These are phyloP conservation scores for Myotis yumanensis DNA, from an alignment of 2,113 vertebrate species.

Conservation along the genomic window DNA sequence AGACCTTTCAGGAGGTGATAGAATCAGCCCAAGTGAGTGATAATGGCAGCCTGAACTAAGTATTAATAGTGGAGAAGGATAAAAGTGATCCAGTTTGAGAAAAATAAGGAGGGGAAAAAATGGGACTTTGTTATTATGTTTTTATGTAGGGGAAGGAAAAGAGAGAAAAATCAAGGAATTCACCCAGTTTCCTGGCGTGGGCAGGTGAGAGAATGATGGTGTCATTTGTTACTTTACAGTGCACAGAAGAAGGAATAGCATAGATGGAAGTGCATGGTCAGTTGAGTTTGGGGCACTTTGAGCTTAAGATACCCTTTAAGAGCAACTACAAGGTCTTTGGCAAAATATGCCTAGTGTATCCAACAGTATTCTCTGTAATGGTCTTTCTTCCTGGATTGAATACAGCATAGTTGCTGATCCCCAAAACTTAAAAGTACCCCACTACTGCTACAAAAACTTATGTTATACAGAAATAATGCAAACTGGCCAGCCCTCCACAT, in stretches of 20 bases:
- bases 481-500: neutral
- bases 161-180: neutral
- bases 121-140: neutral
- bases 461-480: neutral
- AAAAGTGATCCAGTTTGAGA: neutral
- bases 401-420: neutral
- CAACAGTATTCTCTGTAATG: neutral
- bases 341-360: neutral
- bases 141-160: neutral
- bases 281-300: neutral
- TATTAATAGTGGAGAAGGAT: neutral
- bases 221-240: neutral
- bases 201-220: neutral
- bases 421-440: neutral
- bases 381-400: neutral
- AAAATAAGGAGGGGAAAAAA: neutral
- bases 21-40: neutral
- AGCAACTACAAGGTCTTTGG: neutral
- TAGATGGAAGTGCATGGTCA: neutral
- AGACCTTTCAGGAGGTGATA: neutral
- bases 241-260: neutral
- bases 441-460: neutral
- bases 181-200: neutral
- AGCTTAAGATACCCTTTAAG: neutral
- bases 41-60: neutral